Evolutionary conservation across 53 echinoderm and acorn worm genomes (phyloP).

Genomic region (Mesocentrotus franciscanus): DNA sequence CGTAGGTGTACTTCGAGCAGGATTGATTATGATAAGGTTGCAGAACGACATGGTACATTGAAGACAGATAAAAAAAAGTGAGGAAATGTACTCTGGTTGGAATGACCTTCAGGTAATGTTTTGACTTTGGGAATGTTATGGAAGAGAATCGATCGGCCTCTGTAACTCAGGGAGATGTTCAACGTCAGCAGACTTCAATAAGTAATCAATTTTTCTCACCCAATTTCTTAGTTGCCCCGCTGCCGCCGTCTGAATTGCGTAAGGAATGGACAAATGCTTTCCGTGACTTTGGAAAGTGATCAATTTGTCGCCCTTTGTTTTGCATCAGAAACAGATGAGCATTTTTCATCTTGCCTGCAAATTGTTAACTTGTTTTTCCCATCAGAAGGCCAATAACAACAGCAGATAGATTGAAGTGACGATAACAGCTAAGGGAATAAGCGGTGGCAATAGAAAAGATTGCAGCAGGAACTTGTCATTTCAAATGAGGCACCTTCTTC

Average conservation of each 20-base stretch:
- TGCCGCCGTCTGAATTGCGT: neutral
- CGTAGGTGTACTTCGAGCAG: neutral
- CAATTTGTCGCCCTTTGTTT: neutral
- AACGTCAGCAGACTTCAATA: slow-evolving; percentile 37
- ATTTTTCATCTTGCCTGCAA: slow-evolving; percentile 27
- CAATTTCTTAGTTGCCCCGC: neutral
- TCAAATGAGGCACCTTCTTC: slow-evolving; percentile 26
- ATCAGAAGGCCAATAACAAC: slow-evolving; percentile 35
- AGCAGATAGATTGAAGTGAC: slow-evolving; percentile 51
- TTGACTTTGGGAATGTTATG: slow-evolving; percentile 45
- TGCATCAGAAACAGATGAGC: neutral
- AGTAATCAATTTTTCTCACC: slow-evolving; percentile 51
- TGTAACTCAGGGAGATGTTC: neutral
- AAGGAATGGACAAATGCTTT: neutral
- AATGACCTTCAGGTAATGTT: slow-evolving; percentile 25
- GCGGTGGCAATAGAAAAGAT: neutral
- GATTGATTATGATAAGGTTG: neutral
- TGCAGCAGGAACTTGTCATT: slow-evolving; percentile 42
- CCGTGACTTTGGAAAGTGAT: slow-evolving; percentile 27
- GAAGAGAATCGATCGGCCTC: neutral
- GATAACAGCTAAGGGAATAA: slow-evolving; percentile 7
- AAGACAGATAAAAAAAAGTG: neutral
- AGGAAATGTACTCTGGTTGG: slow-evolving; percentile 11
- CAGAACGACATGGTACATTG: neutral
- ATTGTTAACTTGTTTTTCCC: neutral